These are phyloP conservation scores for Aleiodes alternator DNA, from an alignment of 2,888 invertebrate species.

Conservation along the genomic window DNA sequence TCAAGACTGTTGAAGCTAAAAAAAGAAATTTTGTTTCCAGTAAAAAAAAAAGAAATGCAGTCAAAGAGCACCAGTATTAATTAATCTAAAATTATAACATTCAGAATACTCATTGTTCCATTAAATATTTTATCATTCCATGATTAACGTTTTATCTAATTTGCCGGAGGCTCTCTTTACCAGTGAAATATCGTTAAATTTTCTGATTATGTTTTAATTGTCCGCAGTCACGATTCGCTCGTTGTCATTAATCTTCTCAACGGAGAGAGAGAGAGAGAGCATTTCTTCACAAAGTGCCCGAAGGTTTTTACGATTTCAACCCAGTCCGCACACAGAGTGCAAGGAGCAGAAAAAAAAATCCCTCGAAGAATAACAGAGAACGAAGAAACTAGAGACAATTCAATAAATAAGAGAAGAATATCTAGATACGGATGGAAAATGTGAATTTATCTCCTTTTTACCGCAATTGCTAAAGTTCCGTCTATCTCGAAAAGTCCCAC, in stretches of 20 bases:
- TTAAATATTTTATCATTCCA: neutral
- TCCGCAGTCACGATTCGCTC: conserved; percentile 7
- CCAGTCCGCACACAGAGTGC: neutral
- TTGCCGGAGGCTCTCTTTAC: neutral
- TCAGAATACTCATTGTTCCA: neutral
- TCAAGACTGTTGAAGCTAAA: no score
- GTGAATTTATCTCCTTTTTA: conserved; percentile 19
- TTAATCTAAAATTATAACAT: no score
- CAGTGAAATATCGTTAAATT: neutral
- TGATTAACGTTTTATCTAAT: neutral
- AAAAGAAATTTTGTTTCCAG: no score
- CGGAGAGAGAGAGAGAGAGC: neutral
- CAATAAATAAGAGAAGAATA: conserved; percentile 30
- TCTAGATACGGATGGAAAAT: neutral
- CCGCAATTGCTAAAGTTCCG: conserved; percentile 31
- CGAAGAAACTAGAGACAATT: conserved; percentile 9
- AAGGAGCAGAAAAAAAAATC: neutral
- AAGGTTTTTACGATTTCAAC: conserved; percentile 6
- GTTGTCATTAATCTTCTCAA: conserved; percentile 10
- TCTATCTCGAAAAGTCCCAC: conserved; percentile 12
- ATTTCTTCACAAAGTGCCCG: conserved; percentile 28
- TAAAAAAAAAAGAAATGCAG: no score
- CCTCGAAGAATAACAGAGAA: no score
- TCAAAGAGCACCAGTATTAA: no score
- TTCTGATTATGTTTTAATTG: conserved; percentile 32